Conservation (phyloP, 1,140 invertebrate species). For the Drosophila busckii region DNA sequence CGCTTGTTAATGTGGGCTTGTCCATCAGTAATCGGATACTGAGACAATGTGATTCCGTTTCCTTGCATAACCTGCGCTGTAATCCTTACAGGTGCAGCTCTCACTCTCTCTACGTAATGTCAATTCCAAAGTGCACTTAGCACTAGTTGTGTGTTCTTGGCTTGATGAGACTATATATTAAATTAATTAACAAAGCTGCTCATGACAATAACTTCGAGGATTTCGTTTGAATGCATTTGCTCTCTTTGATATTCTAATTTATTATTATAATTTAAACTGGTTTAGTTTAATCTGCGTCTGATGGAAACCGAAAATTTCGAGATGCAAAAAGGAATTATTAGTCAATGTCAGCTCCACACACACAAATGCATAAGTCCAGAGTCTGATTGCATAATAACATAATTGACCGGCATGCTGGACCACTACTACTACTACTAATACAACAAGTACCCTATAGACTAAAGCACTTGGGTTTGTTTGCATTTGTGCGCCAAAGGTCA, state of each 20-base stretch:
- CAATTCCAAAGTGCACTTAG: too few species aligned
- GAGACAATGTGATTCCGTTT: constrained; percentile 1
- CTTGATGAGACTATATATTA: too few species aligned
- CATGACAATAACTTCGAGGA: too few species aligned
- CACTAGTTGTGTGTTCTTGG: too few species aligned
- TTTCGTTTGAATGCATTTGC: too few species aligned
- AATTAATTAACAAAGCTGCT: neutral
- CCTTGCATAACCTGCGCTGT: too few species aligned
- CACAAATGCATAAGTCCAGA: constrained; percentile 17
- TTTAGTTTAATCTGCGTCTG: too few species aligned
- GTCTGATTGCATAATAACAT: constrained; percentile 67
- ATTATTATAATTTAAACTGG: too few species aligned
- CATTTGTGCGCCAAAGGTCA: constrained; percentile 37
- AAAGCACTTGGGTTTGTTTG: neutral
- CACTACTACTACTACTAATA: constrained; percentile 15
- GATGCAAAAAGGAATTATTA: neutral
- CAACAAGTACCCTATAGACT: neutral
- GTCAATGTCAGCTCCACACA: constrained; percentile 12
- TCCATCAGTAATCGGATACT: neutral
- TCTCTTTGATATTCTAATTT: neutral
- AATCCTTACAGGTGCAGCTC: too few species aligned
- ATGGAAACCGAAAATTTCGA: neutral
- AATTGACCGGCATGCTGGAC: constrained; percentile 64
- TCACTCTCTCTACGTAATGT: too few species aligned
- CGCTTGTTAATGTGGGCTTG: neutral